phyloP scores from a whole-genome alignment of 2,888 invertebrate species.

The Orchesella flavescens region DNA sequence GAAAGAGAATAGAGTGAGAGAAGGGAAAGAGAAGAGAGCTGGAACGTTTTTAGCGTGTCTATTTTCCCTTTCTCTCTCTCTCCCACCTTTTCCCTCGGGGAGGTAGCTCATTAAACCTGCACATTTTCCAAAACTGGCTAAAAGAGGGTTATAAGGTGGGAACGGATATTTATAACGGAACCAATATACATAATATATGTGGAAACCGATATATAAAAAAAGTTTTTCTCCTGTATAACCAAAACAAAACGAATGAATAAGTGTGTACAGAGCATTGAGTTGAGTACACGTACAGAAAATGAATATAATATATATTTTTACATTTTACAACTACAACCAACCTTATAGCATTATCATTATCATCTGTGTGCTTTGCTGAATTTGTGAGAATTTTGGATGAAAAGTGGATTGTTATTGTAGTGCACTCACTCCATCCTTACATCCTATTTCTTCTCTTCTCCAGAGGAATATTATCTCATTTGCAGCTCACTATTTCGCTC shows the following conservation, averaged over 20 bases:
- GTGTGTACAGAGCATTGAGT: neutral
- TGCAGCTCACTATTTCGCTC: constrained; percentile 17
- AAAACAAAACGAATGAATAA: neutral
- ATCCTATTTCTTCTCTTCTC: constrained; percentile 16
- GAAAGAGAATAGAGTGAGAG: neutral
- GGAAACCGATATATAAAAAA: neutral
- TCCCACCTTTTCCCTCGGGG: constrained; percentile 56
- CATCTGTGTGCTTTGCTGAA: too few relatives aligned
- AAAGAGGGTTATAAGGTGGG: neutral
- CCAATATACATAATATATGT: too few relatives aligned
- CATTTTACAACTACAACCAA: too few relatives aligned
- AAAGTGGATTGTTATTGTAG: neutral
- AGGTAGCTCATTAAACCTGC: constrained; percentile 55
- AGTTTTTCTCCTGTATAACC: neutral
- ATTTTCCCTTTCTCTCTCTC: neutral
- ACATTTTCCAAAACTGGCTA: constrained; percentile 31
- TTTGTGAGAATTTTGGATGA: neutral
- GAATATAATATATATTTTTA: neutral
- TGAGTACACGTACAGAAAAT: neutral
- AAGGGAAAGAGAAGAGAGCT: neutral
- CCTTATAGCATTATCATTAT: too few relatives aligned
- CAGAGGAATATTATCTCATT: constrained; percentile 57
- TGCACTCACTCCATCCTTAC: too few relatives aligned
- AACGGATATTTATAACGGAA: too few relatives aligned
- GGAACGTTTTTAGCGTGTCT: neutral